These are phyloP conservation scores for Allygus modestus DNA, from an alignment of 2,888 invertebrate genomes.

Conservation along the genomic window DNA sequence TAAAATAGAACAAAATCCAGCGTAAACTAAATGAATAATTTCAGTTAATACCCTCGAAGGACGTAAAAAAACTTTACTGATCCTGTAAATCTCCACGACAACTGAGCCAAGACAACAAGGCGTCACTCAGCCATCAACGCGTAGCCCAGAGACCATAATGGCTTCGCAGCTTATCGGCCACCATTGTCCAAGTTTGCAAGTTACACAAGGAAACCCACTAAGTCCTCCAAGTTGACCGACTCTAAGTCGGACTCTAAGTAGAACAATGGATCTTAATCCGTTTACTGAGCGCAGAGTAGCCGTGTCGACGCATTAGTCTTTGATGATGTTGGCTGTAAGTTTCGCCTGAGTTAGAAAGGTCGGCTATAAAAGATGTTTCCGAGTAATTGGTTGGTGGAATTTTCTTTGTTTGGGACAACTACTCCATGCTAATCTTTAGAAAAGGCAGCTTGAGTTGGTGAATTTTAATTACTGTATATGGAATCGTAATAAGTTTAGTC, in stretches of 20 bases:
- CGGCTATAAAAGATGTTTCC: no score
- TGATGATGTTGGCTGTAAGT: slow-evolving; percentile 3
- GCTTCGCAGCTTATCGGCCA: slow-evolving; percentile 31
- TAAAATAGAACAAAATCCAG: no score
- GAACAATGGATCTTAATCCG: slow-evolving; percentile 54
- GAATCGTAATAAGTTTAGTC: no score
- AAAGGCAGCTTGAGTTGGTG: no score
- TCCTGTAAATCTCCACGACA: not conserved
- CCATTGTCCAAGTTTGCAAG: slow-evolving; percentile 55
- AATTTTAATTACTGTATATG: no score
- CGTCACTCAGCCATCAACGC: slow-evolving; percentile 13
- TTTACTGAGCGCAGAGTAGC: not conserved
- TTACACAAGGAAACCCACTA: slow-evolving; percentile 53
- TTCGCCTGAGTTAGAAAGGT: not conserved
- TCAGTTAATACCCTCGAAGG: no score
- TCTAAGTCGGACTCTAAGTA: slow-evolving; percentile 35
- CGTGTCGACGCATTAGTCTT: not conserved
- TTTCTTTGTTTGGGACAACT: no score
- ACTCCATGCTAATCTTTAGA: no score
- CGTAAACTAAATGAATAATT: no score
- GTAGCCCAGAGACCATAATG: not conserved
- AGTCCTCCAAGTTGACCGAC: slow-evolving; percentile 55
- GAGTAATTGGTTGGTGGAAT: no score
- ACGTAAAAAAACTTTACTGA: not conserved
- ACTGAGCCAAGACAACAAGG: not conserved